Evolutionary conservation across 2,113 vertebrate genomes (phyloP), one percentile per base, ranked within the genome.

Genomic region (Sinocyclocheilus anshuiensis): DNA sequence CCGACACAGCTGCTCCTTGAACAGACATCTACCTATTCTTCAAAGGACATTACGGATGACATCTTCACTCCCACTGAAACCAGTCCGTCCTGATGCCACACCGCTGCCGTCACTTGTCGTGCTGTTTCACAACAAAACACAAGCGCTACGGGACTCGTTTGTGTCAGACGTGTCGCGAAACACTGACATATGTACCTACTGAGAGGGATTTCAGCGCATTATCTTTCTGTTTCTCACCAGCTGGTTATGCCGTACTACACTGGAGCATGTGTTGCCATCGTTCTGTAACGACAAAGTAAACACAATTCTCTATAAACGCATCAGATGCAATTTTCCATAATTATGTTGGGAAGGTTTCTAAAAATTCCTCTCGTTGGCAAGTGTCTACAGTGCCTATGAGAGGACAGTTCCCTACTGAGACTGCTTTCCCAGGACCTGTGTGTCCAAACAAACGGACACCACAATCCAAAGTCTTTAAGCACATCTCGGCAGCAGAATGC

Each of bases 281-380:
- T 26, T 77, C 48, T 55, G 50, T 20, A 55, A 55, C 48, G 18
- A 33, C 15, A 50, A 53, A 57, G 8, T 59, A 59, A 59, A n/a
- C 53, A 53, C 53, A 57, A 57, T 12, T 12, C 45, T 3, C 13
- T 15, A 53, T 22, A 59, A 59, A 8, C 20, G 26, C 26, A 77
- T 57, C 76, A 57, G 8, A 57, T 36, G 50, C 9, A 36, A 36
- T 80, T 63, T 61, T 80, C 33, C 77, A 80, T 80, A 24, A 61
- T 61, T 42, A 61, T 13, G 16, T 45, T 59, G 16, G 29, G 18
- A 57, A 36, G 77, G 53, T 78, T 79, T 61, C 77, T 42, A 79
- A 61, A 79, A 79, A 79, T 79, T 39, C 29, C 29, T 39, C 33
- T 7, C 2, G 3, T 61, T 79, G 77, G 33, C 77, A 42, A 79